Base-by-base conservation (phyloP, 1,140 invertebrate genomes). In the Pinna nobilis region DNA sequence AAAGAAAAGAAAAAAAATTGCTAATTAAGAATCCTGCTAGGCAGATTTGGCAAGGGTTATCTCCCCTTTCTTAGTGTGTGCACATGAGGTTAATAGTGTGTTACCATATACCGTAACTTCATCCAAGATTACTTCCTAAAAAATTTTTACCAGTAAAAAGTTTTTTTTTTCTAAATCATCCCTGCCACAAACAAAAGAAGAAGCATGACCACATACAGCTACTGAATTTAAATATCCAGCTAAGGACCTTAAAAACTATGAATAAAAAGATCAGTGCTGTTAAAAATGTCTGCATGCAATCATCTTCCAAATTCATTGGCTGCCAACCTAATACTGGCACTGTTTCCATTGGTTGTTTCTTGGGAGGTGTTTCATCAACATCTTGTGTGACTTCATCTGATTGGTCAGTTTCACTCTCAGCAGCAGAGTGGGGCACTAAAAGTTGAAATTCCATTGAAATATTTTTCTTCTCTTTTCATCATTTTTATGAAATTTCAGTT, bases 241-340 rank as follows among this genome's bases (percentile, higher is more conserved):
- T 72, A 67, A 79, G 51, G 51, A 82, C 55, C 44, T 73, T 71
- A 23, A 78, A 57, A 33, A 80, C 47, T 49, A 83, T 51, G 50
- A 80, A 76, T 13, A 75, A 32, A 39, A 83, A 39, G 28, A 82
- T 61, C 51, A 80, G 49, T 39, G 76, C 63, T 35, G 82, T 72
- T 57, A 83, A 59, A 57, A 82, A 80, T 25, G 70, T 65, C 59
- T 80, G 76, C 82, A 83, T 83, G 80, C 82, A 77, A 55, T 77
- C 80, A 80, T 83, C 78, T 44, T 77, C 78, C 61, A 80, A 51
- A 70, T 71, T 70, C 44, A 71, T 59, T 25, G 77, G 69, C 66
- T 77, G 76, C 82, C 82, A 80, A 84, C 82, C 84, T 85, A 84
- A 55, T 64, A 77, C 69, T 47, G 73, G 65, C 32, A 78, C 60